Percentiles rank a stretch among this genome's conserved stretches.
Conservation (phyloP, 2,888 invertebrate genomes). For the Quadroppia sp. region DNA sequence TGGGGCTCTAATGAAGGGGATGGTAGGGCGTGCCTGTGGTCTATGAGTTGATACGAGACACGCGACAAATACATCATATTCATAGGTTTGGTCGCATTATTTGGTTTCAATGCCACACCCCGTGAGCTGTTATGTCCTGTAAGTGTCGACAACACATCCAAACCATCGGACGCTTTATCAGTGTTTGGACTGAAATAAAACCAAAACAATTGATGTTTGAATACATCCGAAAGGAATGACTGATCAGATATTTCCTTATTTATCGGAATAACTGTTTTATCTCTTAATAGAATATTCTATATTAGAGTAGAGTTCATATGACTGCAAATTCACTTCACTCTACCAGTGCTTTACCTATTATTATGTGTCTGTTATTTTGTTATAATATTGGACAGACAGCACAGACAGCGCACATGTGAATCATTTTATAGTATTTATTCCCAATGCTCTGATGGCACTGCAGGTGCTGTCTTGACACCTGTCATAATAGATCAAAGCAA, state of each 20-base stretch:
- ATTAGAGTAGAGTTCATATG: too few relatives aligned
- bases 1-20: constrained; percentile 37
- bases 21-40: constrained; percentile 36
- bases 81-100: constrained; percentile 37
- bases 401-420: constrained; percentile 10
- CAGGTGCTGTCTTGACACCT: constrained; percentile 38
- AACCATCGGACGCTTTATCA: constrained; percentile 29
- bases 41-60: constrained; percentile 34
- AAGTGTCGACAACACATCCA: constrained; percentile 15
- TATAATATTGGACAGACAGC: too few relatives aligned
- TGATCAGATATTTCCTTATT: not conserved
- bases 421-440: constrained; percentile 21
- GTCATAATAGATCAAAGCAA: constrained; percentile 35
- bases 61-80: constrained; percentile 37
- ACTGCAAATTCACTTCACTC: not conserved
- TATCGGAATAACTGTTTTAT: not conserved
- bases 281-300: not conserved
- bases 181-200: constrained; percentile 3
- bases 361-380: too few relatives aligned
- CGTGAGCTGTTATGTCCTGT: constrained; percentile 23
- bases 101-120: constrained; percentile 38
- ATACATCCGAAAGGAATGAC: too few relatives aligned
- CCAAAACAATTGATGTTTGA: constrained; percentile 28
- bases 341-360: not conserved
- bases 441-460: not conserved